These are phyloP conservation scores for Hystrix brachyura DNA, from an alignment of 2,113 vertebrate species.

Conservation along the genomic window DNA sequence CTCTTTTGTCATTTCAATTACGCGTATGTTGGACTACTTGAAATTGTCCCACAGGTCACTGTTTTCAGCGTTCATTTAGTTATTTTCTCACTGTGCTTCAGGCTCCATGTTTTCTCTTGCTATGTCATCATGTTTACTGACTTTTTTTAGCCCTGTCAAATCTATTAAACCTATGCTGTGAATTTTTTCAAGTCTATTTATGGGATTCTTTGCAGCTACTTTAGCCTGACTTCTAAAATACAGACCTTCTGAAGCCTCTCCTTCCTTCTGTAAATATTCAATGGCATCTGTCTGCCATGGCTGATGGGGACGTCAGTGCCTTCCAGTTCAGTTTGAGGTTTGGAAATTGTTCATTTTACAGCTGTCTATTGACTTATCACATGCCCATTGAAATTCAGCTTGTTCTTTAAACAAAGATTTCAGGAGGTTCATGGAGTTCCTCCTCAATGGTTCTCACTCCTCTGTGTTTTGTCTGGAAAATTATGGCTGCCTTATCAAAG, in stretches of 20 bases:
- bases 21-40: neutral
- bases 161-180: neutral
- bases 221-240: neutral
- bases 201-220: neutral
- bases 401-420: neutral
- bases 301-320: neutral
- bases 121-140: neutral
- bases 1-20: constrained; percentile 3
- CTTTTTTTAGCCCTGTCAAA: neutral
- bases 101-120: neutral
- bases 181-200: neutral
- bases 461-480: neutral
- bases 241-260: neutral
- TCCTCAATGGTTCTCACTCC: neutral
- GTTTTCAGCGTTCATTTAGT: neutral
- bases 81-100: neutral
- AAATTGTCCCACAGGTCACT: neutral
- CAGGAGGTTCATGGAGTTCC: neutral
- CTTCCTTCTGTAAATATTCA: neutral
- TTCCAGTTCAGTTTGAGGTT: neutral
- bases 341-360: neutral
- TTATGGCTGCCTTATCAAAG: neutral
- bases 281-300: neutral
- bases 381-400: neutral
- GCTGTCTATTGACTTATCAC: neutral